Evolutionary conservation across 2,888 invertebrate species (phyloP).

Genomic region (Cataglyphis livida): DNA sequence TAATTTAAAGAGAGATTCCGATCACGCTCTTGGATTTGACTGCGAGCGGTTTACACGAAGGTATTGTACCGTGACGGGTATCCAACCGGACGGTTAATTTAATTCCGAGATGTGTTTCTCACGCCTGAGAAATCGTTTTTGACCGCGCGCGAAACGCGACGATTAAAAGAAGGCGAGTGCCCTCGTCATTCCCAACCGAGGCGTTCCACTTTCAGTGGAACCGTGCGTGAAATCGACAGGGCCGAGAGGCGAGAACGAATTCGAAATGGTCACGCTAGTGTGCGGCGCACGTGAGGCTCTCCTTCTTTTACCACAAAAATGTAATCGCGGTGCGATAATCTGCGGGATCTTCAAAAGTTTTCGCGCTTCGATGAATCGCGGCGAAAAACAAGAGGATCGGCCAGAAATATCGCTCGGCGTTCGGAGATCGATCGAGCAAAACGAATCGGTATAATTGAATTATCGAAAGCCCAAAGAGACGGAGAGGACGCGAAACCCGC

Average conservation of each 20-base stretch:
- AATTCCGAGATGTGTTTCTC: constrained; percentile 36
- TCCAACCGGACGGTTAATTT: constrained; percentile 28
- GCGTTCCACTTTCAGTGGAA: constrained; percentile 55
- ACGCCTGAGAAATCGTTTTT: constrained; percentile 33
- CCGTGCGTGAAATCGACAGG: constrained; percentile 44
- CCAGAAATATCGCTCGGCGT: constrained; percentile 44
- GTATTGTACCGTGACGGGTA: constrained; percentile 33
- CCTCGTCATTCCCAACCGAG: constrained; percentile 35
- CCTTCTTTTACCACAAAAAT: constrained; percentile 23
- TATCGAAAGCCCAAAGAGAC: constrained; percentile 62
- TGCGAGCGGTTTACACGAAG: constrained; percentile 9
- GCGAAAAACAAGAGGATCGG: constrained; percentile 9
- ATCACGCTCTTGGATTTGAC: constrained; percentile 14
- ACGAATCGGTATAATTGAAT: constrained; percentile 69
- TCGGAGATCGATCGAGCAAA: constrained; percentile 7
- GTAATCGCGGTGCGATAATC: constrained; percentile 36
- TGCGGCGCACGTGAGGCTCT: constrained; percentile 36
- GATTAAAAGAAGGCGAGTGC: constrained; percentile 54
- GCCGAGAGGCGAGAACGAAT: constrained; percentile 64
- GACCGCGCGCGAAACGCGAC: constrained; percentile 9
- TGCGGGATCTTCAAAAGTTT: neutral
- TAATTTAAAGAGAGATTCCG: constrained; percentile 39
- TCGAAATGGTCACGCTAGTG: constrained; percentile 67
- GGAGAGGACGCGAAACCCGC: constrained; percentile 6
- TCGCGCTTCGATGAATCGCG: constrained; percentile 28